Evolutionary conservation across 2,888 invertebrate genomes (phyloP).

Genomic region (Microplitis deprimator): DNA sequence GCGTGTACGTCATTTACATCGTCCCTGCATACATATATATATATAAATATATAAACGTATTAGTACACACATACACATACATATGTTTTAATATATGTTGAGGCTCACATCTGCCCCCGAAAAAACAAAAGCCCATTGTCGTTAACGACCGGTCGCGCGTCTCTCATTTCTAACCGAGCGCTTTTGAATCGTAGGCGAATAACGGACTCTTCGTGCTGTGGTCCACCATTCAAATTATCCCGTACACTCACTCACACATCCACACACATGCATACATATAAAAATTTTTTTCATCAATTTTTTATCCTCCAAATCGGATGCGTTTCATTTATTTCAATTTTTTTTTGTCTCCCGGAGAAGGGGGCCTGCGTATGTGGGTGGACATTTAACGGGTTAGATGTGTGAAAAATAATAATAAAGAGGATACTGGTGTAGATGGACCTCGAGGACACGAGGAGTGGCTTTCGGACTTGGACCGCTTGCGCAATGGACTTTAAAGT

Average conservation of each 20-base stretch:
- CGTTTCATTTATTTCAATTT: too few relatives aligned
- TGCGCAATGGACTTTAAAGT: constrained; percentile 24
- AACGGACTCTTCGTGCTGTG: constrained; percentile 64
- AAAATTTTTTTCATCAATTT: neutral
- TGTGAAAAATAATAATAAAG: too few relatives aligned
- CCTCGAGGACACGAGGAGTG: constrained; percentile 57
- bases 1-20: constrained; percentile 15
- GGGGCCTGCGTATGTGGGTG: too few relatives aligned
- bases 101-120: constrained; percentile 71
- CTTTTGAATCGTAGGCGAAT: constrained; percentile 72
- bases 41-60: neutral
- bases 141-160: constrained; percentile 71
- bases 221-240: constrained; percentile 30
- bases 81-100: constrained; percentile 47
- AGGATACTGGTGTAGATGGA: too few relatives aligned
- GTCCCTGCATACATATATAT: neutral
- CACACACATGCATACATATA: neutral
- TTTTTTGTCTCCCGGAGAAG: too few relatives aligned
- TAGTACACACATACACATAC: neutral
- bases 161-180: constrained; percentile 72
- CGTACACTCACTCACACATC: constrained; percentile 25
- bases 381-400: too few relatives aligned
- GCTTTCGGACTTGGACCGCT: constrained; percentile 45
- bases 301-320: neutral
- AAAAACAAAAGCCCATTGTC: constrained; percentile 72